Conservation (phyloP, 2,888 invertebrate species). For the Hofmannophila pseudospretella region DNA sequence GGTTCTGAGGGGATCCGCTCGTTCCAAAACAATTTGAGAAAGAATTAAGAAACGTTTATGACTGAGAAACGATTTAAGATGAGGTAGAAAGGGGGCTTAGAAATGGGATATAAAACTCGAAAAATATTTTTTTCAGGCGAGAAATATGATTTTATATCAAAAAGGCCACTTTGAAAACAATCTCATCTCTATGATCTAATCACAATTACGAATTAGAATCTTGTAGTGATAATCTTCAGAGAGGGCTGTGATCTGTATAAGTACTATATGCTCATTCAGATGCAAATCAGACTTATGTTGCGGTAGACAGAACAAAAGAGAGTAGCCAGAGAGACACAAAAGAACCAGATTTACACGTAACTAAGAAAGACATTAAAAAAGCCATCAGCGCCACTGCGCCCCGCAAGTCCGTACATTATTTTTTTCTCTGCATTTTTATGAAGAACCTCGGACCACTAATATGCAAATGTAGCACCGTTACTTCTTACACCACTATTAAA, state of each 20-base stretch:
- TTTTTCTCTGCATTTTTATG: slow-evolving; percentile 41
- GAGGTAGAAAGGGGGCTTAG: too few species aligned
- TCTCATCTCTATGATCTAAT: too few species aligned
- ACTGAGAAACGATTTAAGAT: neutral
- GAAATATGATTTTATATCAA: too few species aligned
- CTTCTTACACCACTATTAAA: slow-evolving; percentile 61
- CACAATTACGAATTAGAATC: too few species aligned
- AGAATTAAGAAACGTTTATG: slow-evolving; percentile 15
- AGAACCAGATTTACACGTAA: slow-evolving; percentile 10
- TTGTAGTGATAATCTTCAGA: too few species aligned
- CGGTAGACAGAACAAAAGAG: neutral
- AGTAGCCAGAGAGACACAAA: neutral
- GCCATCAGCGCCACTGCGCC: slow-evolving; percentile 28
- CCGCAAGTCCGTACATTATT: slow-evolving; percentile 25
- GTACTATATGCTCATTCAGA: too few species aligned
- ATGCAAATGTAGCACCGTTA: slow-evolving; percentile 57
- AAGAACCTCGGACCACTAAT: slow-evolving; percentile 43
- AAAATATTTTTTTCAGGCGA: too few species aligned
- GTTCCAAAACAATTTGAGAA: slow-evolving; percentile 8
- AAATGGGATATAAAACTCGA: neutral
- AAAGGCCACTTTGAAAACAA: too few species aligned
- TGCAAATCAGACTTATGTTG: too few species aligned
- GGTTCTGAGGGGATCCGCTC: neutral
- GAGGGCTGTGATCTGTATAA: too few species aligned
- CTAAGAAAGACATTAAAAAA: slow-evolving; percentile 11